Conservation (phyloP, 2,797 vertebrate genomes). For the Megalops cyprinoides region DNA sequence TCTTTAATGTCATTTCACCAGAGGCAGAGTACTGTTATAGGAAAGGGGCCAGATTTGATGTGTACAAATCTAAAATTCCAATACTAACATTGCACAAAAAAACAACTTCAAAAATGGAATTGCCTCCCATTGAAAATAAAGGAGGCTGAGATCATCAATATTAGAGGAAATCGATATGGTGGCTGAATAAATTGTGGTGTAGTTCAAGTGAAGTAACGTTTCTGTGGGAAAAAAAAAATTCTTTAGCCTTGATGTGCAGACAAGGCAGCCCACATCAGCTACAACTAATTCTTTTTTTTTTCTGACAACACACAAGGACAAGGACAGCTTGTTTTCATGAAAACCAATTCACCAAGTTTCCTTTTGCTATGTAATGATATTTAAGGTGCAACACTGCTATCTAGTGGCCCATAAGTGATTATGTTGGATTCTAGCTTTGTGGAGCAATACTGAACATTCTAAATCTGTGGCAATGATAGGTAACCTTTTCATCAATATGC, state of each 20-base stretch:
- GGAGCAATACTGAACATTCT: too few species aligned
- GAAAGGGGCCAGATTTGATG: neutral
- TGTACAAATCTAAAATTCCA: neutral
- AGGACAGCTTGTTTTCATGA: constrained; percentile 2
- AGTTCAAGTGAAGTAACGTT: neutral
- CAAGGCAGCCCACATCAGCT: neutral
- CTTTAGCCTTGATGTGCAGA: neutral
- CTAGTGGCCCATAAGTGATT: neutral
- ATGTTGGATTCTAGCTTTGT: too few species aligned
- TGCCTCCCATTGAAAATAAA: neutral
- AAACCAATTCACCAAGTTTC: neutral
- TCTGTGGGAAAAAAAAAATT: neutral
- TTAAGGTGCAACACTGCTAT: constrained; percentile 16
- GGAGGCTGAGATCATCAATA: neutral
- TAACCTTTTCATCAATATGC: neutral
- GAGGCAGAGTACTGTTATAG: neutral
- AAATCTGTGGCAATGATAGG: too few species aligned
- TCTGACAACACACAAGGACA: neutral
- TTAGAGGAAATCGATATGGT: neutral
- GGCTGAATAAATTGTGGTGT: neutral
- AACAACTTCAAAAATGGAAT: neutral
- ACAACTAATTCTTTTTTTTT: neutral
- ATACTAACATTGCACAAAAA: neutral
- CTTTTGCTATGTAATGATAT: neutral
- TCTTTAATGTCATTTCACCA: neutral